These are phyloP conservation scores for Mungos mungo DNA, from an alignment of 2,113 vertebrate genomes.

Conservation along the genomic window DNA sequence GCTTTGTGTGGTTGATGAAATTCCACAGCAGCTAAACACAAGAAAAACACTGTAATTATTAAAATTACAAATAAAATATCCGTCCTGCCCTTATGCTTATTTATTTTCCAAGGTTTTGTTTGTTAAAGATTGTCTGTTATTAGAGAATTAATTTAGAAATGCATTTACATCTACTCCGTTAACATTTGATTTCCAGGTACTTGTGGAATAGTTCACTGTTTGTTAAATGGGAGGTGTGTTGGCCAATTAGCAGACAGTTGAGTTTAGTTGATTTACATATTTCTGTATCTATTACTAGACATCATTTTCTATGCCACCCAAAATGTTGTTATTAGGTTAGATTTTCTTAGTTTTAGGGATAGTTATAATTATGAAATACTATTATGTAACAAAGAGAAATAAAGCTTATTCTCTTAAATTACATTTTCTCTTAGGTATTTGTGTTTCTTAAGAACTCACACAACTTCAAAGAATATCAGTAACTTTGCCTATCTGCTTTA, in stretches of 20 bases:
- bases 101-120: constrained; percentile 77
- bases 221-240: constrained; percentile 66
- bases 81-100: constrained; percentile 74
- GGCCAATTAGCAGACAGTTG: constrained; percentile 68
- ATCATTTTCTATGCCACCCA: constrained; percentile 46
- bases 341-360: constrained; percentile 12
- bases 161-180: constrained; percentile 72
- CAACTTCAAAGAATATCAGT: not conserved
- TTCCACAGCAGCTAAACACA: constrained; percentile 68
- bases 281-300: constrained; percentile 60
- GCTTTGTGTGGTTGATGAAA: constrained; percentile 70
- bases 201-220: constrained; percentile 67
- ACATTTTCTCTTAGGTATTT: not conserved
- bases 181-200: constrained; percentile 70
- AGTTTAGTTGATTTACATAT: constrained; percentile 66
- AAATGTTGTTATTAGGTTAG: not conserved
- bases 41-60: constrained; percentile 67
- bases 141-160: constrained; percentile 78
- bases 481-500: not conserved
- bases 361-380: constrained; percentile 14
- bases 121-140: constrained; percentile 73
- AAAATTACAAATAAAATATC: constrained; percentile 76
- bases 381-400: constrained; percentile 12
- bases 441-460: not conserved
- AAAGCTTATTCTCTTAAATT: not conserved